Evolutionary conservation across 1,140 invertebrate species (phyloP).

Genomic region (Xylocopa sonorina): DNA sequence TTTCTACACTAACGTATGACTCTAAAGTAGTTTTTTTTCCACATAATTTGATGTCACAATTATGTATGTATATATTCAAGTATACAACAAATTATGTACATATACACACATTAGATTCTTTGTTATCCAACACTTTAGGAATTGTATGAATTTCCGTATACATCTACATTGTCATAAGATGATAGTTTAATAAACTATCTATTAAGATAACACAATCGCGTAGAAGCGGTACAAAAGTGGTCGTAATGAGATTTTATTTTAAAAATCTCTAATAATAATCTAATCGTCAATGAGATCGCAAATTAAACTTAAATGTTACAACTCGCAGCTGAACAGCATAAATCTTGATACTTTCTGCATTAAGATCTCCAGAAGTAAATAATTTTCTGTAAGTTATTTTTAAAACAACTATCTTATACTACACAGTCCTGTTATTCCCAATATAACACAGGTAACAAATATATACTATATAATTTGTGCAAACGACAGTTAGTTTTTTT

Average conservation of each 20-base stretch:
- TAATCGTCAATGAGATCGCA: constrained; percentile 30
- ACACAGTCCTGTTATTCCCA: constrained; percentile 51
- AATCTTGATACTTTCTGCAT: constrained; percentile 28
- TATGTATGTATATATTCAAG: constrained; percentile 56
- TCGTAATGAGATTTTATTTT: constrained; percentile 73
- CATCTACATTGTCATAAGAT: constrained; percentile 59
- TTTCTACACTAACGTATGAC: constrained; percentile 69
- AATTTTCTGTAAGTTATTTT: constrained; percentile 17
- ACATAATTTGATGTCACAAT: constrained; percentile 66
- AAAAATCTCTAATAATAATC: constrained; percentile 7
- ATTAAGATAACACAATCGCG: constrained; percentile 63
- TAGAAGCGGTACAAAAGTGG: constrained; percentile 44
- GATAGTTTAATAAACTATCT: constrained; percentile 44
- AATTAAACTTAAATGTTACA: constrained; percentile 38
- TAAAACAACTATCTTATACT: constrained; percentile 59
- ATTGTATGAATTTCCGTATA: constrained; percentile 62
- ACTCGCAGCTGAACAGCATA: constrained; percentile 36
- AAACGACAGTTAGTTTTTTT: constrained; percentile 65
- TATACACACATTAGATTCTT: constrained; percentile 42
- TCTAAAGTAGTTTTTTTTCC: constrained; percentile 67
- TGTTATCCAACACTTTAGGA: constrained; percentile 77
- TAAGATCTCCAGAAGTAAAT: constrained; percentile 22
- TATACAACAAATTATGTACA: constrained; percentile 36
- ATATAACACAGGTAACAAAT: constrained; percentile 57
- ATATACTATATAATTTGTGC: constrained; percentile 72